Conservation (phyloP, 2,888 invertebrate species). For the Sinopyrophorus schimmeli region DNA sequence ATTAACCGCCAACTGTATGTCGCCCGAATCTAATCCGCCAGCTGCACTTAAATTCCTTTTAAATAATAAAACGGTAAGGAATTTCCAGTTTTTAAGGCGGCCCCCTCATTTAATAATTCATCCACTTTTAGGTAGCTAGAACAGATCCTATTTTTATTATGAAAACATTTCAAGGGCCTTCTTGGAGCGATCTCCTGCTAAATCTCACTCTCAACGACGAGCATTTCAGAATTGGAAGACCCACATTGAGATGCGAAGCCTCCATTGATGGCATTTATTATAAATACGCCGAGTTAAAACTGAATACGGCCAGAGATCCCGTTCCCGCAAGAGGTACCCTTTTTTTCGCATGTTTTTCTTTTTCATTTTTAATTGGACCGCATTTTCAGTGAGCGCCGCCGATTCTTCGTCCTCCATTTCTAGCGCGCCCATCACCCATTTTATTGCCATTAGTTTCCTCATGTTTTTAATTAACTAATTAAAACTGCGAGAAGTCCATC, state of each 20-base stretch:
- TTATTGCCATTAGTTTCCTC: constrained; percentile 28
- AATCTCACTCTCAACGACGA: constrained; percentile 61
- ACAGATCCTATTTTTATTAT: constrained; percentile 55
- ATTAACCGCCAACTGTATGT: constrained; percentile 78
- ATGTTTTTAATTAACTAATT: constrained; percentile 29
- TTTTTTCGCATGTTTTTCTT: not conserved
- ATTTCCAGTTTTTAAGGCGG: not conserved
- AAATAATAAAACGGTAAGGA: constrained; percentile 73
- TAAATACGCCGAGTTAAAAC: constrained; percentile 68
- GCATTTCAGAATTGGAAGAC: constrained; percentile 65
- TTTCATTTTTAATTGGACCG: constrained; percentile 6
- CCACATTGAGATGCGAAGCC: constrained; percentile 73
- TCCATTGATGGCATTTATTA: constrained; percentile 71
- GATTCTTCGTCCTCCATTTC: constrained; percentile 33
- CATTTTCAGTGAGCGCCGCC: constrained; percentile 39
- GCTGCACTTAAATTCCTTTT: constrained; percentile 75
- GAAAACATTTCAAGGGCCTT: constrained; percentile 57
- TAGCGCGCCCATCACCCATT: constrained; percentile 26
- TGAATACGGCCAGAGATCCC: constrained; percentile 74
- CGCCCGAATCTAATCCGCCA: constrained; percentile 74
- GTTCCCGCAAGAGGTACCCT: constrained; percentile 81
- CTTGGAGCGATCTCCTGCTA: constrained; percentile 64
- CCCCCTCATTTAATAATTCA: not conserved
- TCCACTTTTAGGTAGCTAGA: constrained; percentile 38
- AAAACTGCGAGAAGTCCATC: constrained; percentile 3